Evolutionary conservation across 2,888 invertebrate species (phyloP).

Genomic region (Patella ulyssiponensis): DNA sequence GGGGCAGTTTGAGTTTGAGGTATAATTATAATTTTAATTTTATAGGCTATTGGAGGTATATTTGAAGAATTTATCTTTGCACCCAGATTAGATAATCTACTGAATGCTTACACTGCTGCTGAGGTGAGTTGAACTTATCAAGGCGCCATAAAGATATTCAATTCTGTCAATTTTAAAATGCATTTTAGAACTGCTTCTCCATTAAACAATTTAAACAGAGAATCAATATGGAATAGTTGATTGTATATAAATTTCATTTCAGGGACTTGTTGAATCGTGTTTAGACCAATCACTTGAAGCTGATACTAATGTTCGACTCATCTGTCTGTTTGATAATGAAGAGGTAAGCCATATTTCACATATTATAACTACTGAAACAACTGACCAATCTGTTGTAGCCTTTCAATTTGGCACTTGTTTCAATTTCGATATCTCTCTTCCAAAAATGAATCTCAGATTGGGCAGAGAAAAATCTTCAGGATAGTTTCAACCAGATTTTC

Average conservation of each 20-base stretch:
- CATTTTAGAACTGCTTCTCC: too few relatives aligned
- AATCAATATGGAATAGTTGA: too few relatives aligned
- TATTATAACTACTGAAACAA: not conserved
- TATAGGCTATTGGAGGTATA: conserved; percentile 71
- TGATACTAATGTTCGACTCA: conserved; percentile 72
- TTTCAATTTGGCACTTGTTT: not conserved
- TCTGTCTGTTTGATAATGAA: conserved; percentile 74
- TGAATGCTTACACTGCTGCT: conserved; percentile 73
- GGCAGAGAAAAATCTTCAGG: too few relatives aligned
- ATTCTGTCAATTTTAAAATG: not conserved
- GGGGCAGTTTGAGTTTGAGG: not conserved
- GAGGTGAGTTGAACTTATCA: conserved; percentile 46
- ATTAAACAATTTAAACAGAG: too few relatives aligned
- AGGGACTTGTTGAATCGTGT: conserved; percentile 71
- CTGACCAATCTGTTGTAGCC: not conserved
- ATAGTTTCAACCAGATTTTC: too few relatives aligned
- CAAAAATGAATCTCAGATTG: too few relatives aligned
- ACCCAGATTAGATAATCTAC: conserved; percentile 74
- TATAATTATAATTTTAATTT: conserved; percentile 22
- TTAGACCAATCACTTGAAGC: conserved; percentile 54
- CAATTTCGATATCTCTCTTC: too few relatives aligned
- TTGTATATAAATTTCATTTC: conserved; percentile 18
- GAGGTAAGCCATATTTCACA: conserved; percentile 66
- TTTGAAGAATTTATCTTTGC: conserved; percentile 74
- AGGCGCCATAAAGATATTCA: not conserved